Base-by-base conservation (phyloP, 2,888 invertebrate genomes). In the Ectobius pallidus region DNA sequence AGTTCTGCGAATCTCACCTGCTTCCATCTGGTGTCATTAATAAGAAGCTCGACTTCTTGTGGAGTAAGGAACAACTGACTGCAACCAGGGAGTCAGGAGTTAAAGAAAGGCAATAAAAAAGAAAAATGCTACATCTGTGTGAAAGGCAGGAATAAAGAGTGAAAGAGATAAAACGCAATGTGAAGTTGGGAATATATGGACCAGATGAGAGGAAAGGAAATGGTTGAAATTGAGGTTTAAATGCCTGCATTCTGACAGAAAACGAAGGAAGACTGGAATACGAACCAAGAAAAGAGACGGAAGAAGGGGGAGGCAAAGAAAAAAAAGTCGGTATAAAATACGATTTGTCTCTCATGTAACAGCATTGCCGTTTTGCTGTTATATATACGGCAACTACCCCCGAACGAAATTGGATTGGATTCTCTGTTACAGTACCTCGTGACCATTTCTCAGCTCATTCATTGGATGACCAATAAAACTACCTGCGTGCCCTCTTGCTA, bases 291-390 rank as follows among this genome's bases (percentile, higher is more conserved):
- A 20, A n/a, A 6, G 52, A 52, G 25, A 25, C 14, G 39, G 16
- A 39, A 16, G 22, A 25, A 22, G 39, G 3, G 39, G n/a, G n/a
- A n/a, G n/a, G n/a, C n/a, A n/a, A n/a, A n/a, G n/a, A n/a, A n/a
- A 42, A 27, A 61, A 72, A 68, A 69, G 69, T 34, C 52, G 69
- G 42, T 32, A 63, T 69, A 72, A 72, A 72, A 46, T 69, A 44
- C 68, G 69, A 69, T 72, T 72, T 69, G 39, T 63, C 25, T 25
- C 30, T 42, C n/a, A n/a, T 22, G 22, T 22, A 63, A 20, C 34
- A 39, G 14, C 63, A 63, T 22, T 39, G 63, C 42, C 63, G 42
- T 63, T 63, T 42, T 63, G 27, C 11, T 16, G 63, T 42, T 63
- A 62, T 62, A 39, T 39, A 42, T 32, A 32, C 63, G 22, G 11